Percentiles rank a stretch among this genome's conserved stretches.
Conservation (phyloP, 2,888 invertebrate species). For the Autographa pulchrina region DNA sequence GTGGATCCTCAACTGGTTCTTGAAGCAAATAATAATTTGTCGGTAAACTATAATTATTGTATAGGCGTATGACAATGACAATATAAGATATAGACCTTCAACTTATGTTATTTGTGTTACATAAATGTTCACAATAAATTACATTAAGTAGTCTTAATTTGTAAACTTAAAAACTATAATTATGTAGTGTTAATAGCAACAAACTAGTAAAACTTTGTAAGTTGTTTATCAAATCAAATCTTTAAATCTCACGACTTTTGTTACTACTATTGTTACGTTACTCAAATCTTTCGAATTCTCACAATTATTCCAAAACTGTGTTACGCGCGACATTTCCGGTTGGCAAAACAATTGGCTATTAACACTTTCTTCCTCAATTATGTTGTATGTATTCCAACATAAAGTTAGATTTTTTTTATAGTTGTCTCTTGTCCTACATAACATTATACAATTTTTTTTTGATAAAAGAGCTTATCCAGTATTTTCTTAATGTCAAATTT, state of each 20-base stretch:
- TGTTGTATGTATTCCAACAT: conserved; percentile 23
- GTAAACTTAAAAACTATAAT: background rate
- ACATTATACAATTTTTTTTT: too few relatives aligned
- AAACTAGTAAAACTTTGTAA: conserved; percentile 1
- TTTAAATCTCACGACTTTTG: conserved; percentile 9
- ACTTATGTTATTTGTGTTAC: too few relatives aligned
- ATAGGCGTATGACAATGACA: too few relatives aligned
- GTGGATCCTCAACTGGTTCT: too few relatives aligned
- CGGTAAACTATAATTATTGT: too few relatives aligned
- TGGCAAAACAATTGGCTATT: conserved; percentile 49
- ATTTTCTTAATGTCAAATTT: too few relatives aligned
- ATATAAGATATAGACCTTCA: too few relatives aligned
- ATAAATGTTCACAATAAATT: too few relatives aligned
- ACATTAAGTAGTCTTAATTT: background rate
- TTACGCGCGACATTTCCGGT: conserved; percentile 34
- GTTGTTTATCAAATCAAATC: conserved; percentile 16
- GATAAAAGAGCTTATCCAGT: too few relatives aligned
- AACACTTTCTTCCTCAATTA: conserved; percentile 50
- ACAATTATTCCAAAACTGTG: conserved; percentile 40
- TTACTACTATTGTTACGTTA: conserved; percentile 17
- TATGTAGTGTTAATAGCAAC: conserved; percentile 4
- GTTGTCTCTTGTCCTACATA: background rate
- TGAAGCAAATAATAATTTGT: too few relatives aligned
- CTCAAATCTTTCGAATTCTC: conserved; percentile 49
- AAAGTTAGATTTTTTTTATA: conserved; percentile 13